phyloP scores from a whole-genome alignment of 2,113 vertebrate species.

The Calidris pygmaea region DNA sequence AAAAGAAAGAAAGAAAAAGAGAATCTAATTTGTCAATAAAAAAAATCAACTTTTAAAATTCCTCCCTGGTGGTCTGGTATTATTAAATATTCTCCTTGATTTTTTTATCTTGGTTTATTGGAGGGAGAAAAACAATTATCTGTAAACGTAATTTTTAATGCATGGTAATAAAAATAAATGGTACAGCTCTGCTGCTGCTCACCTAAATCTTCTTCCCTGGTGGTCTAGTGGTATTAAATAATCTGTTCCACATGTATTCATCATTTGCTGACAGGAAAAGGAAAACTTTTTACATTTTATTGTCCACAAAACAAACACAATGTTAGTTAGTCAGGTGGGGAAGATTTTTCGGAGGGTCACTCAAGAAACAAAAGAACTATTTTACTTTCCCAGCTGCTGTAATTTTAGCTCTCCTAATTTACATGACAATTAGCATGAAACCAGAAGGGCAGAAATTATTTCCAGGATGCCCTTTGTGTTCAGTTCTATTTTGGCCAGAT shows the following conservation, averaged over 20 bases:
- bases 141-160: slow-evolving; percentile 87
- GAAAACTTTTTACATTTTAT: slow-evolving; percentile 80
- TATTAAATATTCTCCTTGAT: slow-evolving; percentile 82
- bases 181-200: slow-evolving; percentile 81
- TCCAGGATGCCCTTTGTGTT: slow-evolving; percentile 40
- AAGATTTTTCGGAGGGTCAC: slow-evolving; percentile 49
- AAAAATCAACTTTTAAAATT: slow-evolving; percentile 76
- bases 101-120: slow-evolving; percentile 81
- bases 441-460: slow-evolving; percentile 43
- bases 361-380: slow-evolving; percentile 63
- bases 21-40: slow-evolving; percentile 77
- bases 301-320: slow-evolving; percentile 73
- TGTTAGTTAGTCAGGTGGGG: slow-evolving; percentile 66
- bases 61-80: slow-evolving; percentile 79
- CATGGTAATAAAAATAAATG: slow-evolving; percentile 88
- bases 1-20: slow-evolving; percentile 28
- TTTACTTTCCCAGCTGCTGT: slow-evolving; percentile 44
- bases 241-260: slow-evolving; percentile 82
- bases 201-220: slow-evolving; percentile 88
- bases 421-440: slow-evolving; percentile 65
- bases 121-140: slow-evolving; percentile 86
- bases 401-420: slow-evolving; percentile 62
- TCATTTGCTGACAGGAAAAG: slow-evolving; percentile 82
- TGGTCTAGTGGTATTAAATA: slow-evolving; percentile 87
- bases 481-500: slow-evolving; percentile 4